phyloP scores from a whole-genome alignment of 2,113 vertebrate genomes.

The Osmerus mordax region DNA sequence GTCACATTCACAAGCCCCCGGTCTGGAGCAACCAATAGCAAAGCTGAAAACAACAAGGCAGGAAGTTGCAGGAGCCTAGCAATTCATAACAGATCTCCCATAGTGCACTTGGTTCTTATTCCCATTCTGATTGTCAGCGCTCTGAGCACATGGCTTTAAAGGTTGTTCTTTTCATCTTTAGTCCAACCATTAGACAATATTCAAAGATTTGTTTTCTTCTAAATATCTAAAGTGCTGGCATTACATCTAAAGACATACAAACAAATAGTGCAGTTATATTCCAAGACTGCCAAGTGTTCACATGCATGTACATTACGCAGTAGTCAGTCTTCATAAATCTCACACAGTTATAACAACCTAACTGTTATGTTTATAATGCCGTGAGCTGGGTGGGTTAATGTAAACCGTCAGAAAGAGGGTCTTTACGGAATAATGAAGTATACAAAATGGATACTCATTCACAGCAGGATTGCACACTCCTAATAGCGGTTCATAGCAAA shows the following conservation, averaged over 20 bases:
- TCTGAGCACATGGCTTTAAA: slow-evolving; percentile 75
- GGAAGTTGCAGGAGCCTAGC: slow-evolving; percentile 58
- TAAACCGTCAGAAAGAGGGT: slow-evolving; percentile 10
- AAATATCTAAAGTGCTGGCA: slow-evolving; percentile 72
- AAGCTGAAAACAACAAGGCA: slow-evolving; percentile 63
- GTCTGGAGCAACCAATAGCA: slow-evolving; percentile 56
- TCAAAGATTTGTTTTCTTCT: slow-evolving; percentile 31
- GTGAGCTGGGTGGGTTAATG: background rate
- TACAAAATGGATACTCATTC: slow-evolving; percentile 48
- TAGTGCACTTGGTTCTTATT: slow-evolving; percentile 65
- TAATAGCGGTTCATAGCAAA: slow-evolving; percentile 36
- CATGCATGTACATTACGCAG: slow-evolving; percentile 31
- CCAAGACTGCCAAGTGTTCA: background rate
- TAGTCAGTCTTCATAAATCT: slow-evolving; percentile 47
- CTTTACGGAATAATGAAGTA: background rate
- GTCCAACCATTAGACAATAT: slow-evolving; percentile 39
- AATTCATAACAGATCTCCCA: slow-evolving; percentile 58
- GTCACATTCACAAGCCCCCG: slow-evolving; percentile 36
- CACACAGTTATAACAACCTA: slow-evolving; percentile 28
- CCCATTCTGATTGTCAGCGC: slow-evolving; percentile 76
- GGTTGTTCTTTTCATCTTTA: slow-evolving; percentile 30
- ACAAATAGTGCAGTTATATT: slow-evolving; percentile 15
- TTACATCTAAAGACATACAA: slow-evolving; percentile 61
- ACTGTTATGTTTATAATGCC: slow-evolving; percentile 36
- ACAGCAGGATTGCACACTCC: slow-evolving; percentile 50